Percentiles rank a stretch among this genome's conserved stretches.
Conservation (phyloP, 1,140 invertebrate genomes). For the Leptestheria dahalacensis region DNA sequence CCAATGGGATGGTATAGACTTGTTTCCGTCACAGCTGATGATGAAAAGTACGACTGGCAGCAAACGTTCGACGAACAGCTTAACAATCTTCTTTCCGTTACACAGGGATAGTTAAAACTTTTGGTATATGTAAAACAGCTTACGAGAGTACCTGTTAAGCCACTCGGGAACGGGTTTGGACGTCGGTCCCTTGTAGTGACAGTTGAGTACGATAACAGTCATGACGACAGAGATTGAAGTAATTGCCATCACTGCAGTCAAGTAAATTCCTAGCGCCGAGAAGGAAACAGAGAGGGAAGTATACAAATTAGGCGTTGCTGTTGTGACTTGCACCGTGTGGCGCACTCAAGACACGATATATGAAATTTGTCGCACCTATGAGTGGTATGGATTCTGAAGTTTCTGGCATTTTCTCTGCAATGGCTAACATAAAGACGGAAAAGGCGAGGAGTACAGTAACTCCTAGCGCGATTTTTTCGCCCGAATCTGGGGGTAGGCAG, state of each 20-base stretch:
- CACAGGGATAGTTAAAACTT: no score
- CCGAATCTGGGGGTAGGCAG: conserved; percentile 40
- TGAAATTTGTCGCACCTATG: conserved; percentile 33
- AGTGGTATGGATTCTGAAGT: conserved; percentile 41
- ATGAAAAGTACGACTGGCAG: background rate
- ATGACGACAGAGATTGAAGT: conserved; percentile 37
- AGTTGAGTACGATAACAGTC: conserved; percentile 36
- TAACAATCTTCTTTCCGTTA: background rate
- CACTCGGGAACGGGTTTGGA: conserved; percentile 33
- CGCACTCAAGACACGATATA: no score
- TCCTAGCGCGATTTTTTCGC: conserved; percentile 41
- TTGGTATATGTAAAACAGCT: no score
- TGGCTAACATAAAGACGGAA: conserved; percentile 41
- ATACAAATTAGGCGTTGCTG: no score
- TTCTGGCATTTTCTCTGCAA: conserved; percentile 41
- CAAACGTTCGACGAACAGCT: background rate
- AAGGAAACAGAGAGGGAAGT: background rate
- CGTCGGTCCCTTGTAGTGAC: conserved; percentile 37
- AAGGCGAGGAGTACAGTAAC: conserved; percentile 41
- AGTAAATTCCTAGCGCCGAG: conserved; percentile 27
- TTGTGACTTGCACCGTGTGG: no score
- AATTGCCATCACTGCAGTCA: conserved; percentile 34
- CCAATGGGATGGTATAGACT: background rate
- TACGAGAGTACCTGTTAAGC: conserved; percentile 28
- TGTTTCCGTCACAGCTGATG: background rate